Evolutionary conservation across 2,888 invertebrate genomes (phyloP), one percentile per base, ranked within the genome.

Genomic region (Scaptomyza caliginosa): DNA sequence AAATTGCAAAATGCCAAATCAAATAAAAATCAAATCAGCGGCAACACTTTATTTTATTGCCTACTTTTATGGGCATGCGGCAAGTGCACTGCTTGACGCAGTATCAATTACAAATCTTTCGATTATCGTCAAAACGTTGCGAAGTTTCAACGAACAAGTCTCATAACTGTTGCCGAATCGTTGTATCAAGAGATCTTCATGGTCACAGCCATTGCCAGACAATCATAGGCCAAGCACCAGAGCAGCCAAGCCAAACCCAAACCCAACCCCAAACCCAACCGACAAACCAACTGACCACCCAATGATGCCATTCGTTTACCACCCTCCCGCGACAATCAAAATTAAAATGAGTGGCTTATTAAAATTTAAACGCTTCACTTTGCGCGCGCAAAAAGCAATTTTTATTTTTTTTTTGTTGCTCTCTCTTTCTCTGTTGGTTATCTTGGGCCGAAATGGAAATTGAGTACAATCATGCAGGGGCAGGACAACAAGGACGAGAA

Each of bases 281-380:
- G 34, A 17, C 34, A 17, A 23, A 30, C 26, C 24, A 46, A 32
- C 50, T 21, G 46, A 21, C 39, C 43, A 30, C 13, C 39, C 28
- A 10, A 4, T 39, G n/a, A 7, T 7, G 1, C 13, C 10, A 2
- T 0, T 7, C 10, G 4, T 34, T 34, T 16, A 7, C n/a, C 32
- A 8, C 6, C 17, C 10, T 17, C n/a, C 42, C 58, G 75, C 71
- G 74, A 87, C 83, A 87, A 88, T 87, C 77, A 82, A 88, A 89
- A 89, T 89, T 88, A 88, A 85, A 82, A 89, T 88, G 88, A 89
- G 90, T 89, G 89, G 80, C 84, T 89, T 88, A 89, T 89, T 88
- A 89, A 89, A 89, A 89, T 88, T 89, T 88, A 85, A 89, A 77
- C 82, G 86, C 79, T 87, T 77, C 63, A 80, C 73, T 80, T 86